Conservation (phyloP, 1,140 invertebrate genomes). For the Lordiphosa clarofinis region DNA sequence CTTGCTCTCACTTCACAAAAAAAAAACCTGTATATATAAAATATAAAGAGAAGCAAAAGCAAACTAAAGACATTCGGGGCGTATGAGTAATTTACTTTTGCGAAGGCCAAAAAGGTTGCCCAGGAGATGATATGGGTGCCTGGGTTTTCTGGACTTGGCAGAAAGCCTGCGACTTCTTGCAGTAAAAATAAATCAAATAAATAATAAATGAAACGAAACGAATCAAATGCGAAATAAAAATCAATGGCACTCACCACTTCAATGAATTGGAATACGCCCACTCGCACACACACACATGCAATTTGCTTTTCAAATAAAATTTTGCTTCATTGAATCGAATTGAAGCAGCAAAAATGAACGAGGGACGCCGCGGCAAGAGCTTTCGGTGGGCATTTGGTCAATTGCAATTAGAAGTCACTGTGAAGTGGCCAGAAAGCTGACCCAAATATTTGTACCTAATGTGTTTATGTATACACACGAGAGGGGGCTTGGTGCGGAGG, state of each 20-base stretch:
- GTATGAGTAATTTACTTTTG: slow-evolving; percentile 63
- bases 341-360: slow-evolving; percentile 60
- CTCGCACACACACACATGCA: slow-evolving; percentile 32
- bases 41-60: slow-evolving; percentile 19
- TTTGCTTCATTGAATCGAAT: slow-evolving; percentile 74
- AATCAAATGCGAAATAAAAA: slow-evolving; percentile 75
- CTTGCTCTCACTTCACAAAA: slow-evolving; percentile 24
- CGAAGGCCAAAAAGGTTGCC: slow-evolving; percentile 30
- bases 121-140: slow-evolving; percentile 1
- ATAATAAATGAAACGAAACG: slow-evolving; percentile 76
- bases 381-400: slow-evolving; percentile 52
- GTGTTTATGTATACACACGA: slow-evolving; percentile 48
- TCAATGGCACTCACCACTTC: slow-evolving; percentile 71
- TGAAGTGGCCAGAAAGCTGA: slow-evolving; percentile 48
- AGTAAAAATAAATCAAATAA: slow-evolving; percentile 76
- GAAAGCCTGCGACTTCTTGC: slow-evolving; percentile 17
- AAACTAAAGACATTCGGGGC: slow-evolving; percentile 49
- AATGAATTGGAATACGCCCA: slow-evolving; percentile 62
- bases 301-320: slow-evolving; percentile 75
- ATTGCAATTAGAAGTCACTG: slow-evolving; percentile 71
- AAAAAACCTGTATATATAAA: neutral
- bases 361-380: slow-evolving; percentile 15
- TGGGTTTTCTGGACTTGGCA: slow-evolving; percentile 2
- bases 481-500: neutral
- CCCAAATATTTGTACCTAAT: slow-evolving; percentile 72